phyloP scores from a whole-genome alignment of 2,113 vertebrate species.

The Macquaria ambigua region DNA sequence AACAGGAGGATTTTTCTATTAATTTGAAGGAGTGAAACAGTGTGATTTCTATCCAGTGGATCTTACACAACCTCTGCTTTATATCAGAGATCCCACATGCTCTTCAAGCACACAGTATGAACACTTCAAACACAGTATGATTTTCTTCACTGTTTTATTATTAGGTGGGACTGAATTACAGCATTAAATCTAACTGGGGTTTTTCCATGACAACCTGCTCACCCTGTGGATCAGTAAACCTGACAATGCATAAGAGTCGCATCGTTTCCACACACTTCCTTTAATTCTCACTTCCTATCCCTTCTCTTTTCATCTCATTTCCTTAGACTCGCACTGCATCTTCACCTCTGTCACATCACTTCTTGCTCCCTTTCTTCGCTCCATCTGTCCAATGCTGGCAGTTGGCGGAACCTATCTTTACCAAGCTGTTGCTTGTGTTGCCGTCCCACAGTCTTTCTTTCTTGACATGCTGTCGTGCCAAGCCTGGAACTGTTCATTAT shows the following conservation, averaged over 20 bases:
- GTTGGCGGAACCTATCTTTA: constrained; percentile 69
- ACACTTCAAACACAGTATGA: constrained; percentile 12
- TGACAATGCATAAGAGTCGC: constrained; percentile 15
- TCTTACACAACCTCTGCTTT: constrained; percentile 21
- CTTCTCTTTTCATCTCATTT: constrained; percentile 54
- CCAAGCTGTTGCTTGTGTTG: constrained; percentile 73
- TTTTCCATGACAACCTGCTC: constrained; percentile 39
- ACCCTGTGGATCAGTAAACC: constrained; percentile 22
- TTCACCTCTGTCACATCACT: constrained; percentile 72
- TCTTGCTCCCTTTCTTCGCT: constrained; percentile 61
- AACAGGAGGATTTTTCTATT: background rate
- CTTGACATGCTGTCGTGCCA: constrained; percentile 75
- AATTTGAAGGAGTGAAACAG: background rate
- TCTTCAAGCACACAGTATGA: constrained; percentile 11
- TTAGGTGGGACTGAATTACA: background rate
- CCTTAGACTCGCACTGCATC: constrained; percentile 55
- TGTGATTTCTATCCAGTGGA: constrained; percentile 5
- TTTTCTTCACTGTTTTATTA: constrained; percentile 25
- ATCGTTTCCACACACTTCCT: constrained; percentile 46
- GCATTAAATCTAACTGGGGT: background rate
- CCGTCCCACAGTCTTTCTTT: constrained; percentile 61
- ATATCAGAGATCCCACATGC: constrained; percentile 6
- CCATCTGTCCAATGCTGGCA: constrained; percentile 77
- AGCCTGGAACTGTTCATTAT: constrained; percentile 78
- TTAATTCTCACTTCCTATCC: constrained; percentile 58